Conservation (phyloP, 2,797 vertebrate species). For the Pseudomugil tenellus region DNA sequence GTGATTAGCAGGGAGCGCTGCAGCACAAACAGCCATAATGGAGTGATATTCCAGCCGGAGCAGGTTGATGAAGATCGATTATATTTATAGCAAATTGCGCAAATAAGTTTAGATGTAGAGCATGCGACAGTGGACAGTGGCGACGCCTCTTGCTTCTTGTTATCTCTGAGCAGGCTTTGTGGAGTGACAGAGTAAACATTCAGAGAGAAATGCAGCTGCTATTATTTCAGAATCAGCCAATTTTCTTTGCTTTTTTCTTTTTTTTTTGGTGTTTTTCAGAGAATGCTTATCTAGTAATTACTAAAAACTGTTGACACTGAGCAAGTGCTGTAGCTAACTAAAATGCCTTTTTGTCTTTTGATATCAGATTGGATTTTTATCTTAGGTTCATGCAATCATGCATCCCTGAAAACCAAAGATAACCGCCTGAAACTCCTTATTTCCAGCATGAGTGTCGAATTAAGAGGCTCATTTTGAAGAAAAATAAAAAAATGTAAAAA, state of each 20-base stretch:
- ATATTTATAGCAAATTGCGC: conserved; percentile 55
- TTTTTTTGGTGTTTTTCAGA: conserved; percentile 64
- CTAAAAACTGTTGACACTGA: conserved; percentile 81
- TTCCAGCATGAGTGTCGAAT: conserved; percentile 64
- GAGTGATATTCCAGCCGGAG: conserved; percentile 36
- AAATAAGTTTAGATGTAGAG: conserved; percentile 53
- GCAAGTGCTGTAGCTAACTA: conserved; percentile 75
- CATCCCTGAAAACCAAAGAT: conserved; percentile 77
- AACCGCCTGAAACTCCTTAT: conserved; percentile 69
- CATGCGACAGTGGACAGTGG: conserved; percentile 25
- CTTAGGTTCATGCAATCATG: conserved; percentile 68
- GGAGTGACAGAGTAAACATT: conserved; percentile 73
- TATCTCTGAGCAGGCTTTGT: conserved; percentile 66
- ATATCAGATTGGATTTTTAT: conserved; percentile 82
- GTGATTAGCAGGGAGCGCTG: conserved; percentile 65
- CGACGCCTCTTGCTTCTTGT: conserved; percentile 53
- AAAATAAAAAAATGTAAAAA: conserved; percentile 8
- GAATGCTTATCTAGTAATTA: conserved; percentile 82
- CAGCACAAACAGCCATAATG: conserved; percentile 56
- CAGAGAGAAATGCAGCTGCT: conserved; percentile 62
- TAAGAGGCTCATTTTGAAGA: conserved; percentile 61
- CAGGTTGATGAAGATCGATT: conserved; percentile 63
- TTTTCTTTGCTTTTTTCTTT: conserved; percentile 59
- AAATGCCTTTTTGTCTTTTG: conserved; percentile 80
- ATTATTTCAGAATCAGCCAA: conserved; percentile 75